Conservation (phyloP, 2,888 invertebrate genomes). For the Aphidius colemani region DNA sequence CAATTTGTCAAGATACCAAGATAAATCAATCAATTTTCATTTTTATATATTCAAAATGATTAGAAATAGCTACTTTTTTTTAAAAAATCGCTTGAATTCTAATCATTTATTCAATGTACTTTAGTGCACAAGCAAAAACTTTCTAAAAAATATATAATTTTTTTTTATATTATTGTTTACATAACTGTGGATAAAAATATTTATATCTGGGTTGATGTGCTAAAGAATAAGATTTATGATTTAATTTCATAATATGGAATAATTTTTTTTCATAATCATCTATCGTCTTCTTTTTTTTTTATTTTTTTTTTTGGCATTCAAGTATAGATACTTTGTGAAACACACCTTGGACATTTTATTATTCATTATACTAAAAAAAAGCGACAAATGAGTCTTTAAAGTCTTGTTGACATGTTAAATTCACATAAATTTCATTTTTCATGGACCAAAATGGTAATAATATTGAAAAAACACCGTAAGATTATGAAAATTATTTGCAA, state of each 20-base stretch:
- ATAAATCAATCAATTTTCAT: background rate
- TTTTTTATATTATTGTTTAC: slow-evolving; percentile 8
- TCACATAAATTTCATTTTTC: no score
- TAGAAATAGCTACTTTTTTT: no score
- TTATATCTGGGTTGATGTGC: slow-evolving; percentile 15
- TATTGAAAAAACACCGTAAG: no score
- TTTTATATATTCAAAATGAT: no score
- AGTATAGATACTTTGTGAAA: background rate
- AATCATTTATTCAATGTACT: background rate
- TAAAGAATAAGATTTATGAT: slow-evolving; percentile 15
- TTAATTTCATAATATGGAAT: slow-evolving; percentile 11
- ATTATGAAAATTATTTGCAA: no score
- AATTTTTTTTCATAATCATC: slow-evolving; percentile 6
- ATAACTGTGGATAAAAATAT: slow-evolving; percentile 12
- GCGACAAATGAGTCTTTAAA: background rate
- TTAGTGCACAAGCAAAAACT: background rate
- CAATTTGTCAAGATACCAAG: slow-evolving; percentile 10
- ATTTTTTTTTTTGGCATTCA: background rate
- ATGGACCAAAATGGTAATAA: no score
- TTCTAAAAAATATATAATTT: slow-evolving; percentile 14
- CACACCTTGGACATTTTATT: no score
- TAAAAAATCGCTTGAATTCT: no score
- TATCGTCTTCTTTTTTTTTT: background rate
- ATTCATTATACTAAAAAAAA: background rate
- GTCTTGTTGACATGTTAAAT: background rate